A percentile compares a stretch with the other conserved stretches of the same genome.
Evolutionary conservation across 2,113 vertebrate species (phyloP).

Genomic region (Cynoglossus semilaevis): DNA sequence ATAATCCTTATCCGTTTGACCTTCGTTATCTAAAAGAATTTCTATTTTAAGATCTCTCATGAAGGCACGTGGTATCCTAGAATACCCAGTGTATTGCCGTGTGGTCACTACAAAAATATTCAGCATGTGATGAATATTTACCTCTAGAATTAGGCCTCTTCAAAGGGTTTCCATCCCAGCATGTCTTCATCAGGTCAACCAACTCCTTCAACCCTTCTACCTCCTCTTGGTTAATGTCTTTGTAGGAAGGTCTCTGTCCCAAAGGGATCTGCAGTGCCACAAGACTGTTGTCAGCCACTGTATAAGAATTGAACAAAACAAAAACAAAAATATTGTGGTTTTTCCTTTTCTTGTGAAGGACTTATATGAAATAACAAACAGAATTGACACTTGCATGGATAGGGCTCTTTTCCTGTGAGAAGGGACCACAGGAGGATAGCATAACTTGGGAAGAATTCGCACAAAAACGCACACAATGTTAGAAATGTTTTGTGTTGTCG

Average conservation of each 20-base stretch:
- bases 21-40: too few relatives aligned
- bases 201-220: slow-evolving; percentile 36
- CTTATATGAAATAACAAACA: not conserved
- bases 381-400: slow-evolving; percentile 33
- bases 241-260: slow-evolving; percentile 12
- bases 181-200: slow-evolving; percentile 45
- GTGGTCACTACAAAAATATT: not conserved
- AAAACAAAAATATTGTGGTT: too few relatives aligned
- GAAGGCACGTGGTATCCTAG: too few relatives aligned
- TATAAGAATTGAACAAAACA: not conserved
- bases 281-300: accelerated
- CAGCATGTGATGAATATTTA: not conserved
- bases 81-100: not conserved
- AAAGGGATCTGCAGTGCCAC: accelerated
- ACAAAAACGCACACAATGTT: not conserved
- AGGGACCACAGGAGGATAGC: slow-evolving; percentile 72
- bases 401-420: slow-evolving; percentile 62
- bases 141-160: slow-evolving; percentile 30
- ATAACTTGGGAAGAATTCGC: slow-evolving; percentile 55
- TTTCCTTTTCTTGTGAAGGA: too few relatives aligned
- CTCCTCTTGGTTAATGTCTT: not conserved
- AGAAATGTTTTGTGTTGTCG: too few relatives aligned
- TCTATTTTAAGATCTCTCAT: too few relatives aligned
- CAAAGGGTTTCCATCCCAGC: slow-evolving; percentile 23
- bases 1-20: too few relatives aligned